phyloP scores from a whole-genome alignment of 1,140 invertebrate species.

The Lordiphosa collinella region DNA sequence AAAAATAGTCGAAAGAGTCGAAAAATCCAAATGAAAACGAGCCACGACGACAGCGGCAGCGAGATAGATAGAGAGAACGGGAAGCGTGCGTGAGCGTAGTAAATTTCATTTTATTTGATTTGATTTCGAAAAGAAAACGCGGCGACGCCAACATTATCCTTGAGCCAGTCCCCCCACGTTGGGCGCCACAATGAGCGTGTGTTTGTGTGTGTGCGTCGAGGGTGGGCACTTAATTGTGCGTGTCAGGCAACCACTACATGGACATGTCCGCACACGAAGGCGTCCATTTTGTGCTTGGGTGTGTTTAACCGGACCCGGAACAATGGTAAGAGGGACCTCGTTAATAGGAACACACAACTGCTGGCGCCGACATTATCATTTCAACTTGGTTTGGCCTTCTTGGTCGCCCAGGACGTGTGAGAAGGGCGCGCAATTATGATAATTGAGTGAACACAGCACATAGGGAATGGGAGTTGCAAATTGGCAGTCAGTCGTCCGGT shows the following conservation, averaged over 20 bases:
- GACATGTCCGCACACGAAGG: conserved; percentile 41
- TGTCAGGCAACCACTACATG: conserved; percentile 62
- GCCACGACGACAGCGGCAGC: neutral
- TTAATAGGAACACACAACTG: conserved; percentile 72
- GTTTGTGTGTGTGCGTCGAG: neutral
- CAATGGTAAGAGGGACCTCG: conserved; percentile 18
- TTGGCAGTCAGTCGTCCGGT: conserved; percentile 57
- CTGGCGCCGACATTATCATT: conserved; percentile 77
- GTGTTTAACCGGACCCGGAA: conserved; percentile 30
- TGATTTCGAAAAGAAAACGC: conserved; percentile 36
- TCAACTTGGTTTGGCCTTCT: conserved; percentile 25
- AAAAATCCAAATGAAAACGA: conserved; percentile 33
- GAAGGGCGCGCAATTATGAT: conserved; percentile 60
- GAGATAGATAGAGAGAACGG: neutral
- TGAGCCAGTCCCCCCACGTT: conserved; percentile 21
- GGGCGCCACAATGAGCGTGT: conserved; percentile 1
- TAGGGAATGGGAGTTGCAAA: conserved; percentile 15
- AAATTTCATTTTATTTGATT: conserved; percentile 72
- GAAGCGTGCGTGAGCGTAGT: conserved; percentile 56
- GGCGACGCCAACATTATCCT: conserved; percentile 35
- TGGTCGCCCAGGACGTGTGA: neutral
- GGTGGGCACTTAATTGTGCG: conserved; percentile 65
- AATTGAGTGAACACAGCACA: conserved; percentile 51
- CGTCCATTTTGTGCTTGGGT: conserved; percentile 28
- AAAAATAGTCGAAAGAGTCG: conserved; percentile 45